Evolutionary conservation across 2,888 invertebrate species (phyloP), one percentile per base, ranked within the genome.

Genomic region (Pasiphila rectangulata): DNA sequence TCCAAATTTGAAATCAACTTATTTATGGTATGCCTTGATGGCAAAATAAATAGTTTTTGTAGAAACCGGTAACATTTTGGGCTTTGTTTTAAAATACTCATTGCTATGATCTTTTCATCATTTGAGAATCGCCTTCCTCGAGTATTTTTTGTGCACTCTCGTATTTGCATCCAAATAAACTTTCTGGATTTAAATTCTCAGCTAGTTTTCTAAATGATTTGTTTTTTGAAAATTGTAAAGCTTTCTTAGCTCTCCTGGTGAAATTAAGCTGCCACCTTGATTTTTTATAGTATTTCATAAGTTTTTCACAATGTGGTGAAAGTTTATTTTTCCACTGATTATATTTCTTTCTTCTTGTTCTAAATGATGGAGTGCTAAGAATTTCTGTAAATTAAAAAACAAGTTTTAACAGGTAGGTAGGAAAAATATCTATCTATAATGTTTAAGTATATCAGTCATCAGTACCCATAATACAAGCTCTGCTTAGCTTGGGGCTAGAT

Each of bases 11-110:
- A 9, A 10, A 24, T 10, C 9, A 24, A 10, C 10, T 19, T 37
- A 12, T 16, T 21, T 7, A 30, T 2, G 1, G 40, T 40, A 3
- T 32, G 15, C 10, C 24, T 21, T 12, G 42, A 20, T 2, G 34
- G 37, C 9, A 42, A 6, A 4, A 45, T 45, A 19, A 45, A 45
- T 5, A 38, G 32, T 32, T 19, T 42, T 1, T 19, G 7, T 5
- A 39, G n/a, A 25, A 42, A 42, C 16, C 32, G 20, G 13, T 47
- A 47, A 17, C 36, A 30, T 16, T 32, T 41, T 6, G 30, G 46
- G 10, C 40, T 36, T 37, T 46, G 46, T 15, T 41, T 46, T 23
- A 41, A 29, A 7, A 47, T 42, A 4, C 38, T 38, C 9, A 42
- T 6, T 4, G 47, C 47, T 5, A 45, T 38, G 0, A 38, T 17